Evolutionary conservation across 2,797 vertebrate genomes (phyloP), one percentile per base, ranked within the genome.

Genomic region (Meriones psammophilus): DNA sequence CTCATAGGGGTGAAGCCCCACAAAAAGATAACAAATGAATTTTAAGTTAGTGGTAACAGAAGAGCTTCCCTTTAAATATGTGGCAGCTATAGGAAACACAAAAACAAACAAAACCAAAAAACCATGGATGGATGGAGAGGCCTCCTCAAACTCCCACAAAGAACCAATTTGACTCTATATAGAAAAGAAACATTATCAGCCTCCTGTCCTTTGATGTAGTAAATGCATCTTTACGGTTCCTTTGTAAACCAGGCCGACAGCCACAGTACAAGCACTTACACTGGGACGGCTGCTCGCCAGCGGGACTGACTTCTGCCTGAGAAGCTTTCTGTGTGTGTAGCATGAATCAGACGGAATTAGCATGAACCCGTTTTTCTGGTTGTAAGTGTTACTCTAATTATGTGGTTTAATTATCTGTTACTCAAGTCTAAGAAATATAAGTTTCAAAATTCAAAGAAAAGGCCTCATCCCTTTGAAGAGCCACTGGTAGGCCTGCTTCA

Each of bases 321-420:
- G 69, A 84, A 78, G 56, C 22, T 56, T n/a, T 26, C 58, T 85
- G 39, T 26, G 8, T 50, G 30, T 6, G 73, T 46, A 50, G 58
- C 60, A 8, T 81, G 76, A 96, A 26, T 96, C 89, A 92, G 56
- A 81, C n/a, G 24, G 30, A 76, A 77, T 89, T 90, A 71, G 56
- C 87, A 64, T 36, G 42, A 94, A 95, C 96, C 94, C 24, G 96
- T 85, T 96, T 83, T 96, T 94, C 96, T 86, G 87, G 96, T 89
- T 89, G 46, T 42, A 56, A 81, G 50, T 76, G 50, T 89, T 80
- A 74, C 89, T 87, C 69, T 74, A 91, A 93, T 96, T 84, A 93
- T 50, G 62, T 89, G 79, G 79, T 56, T 92, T 89, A 94, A 96
- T 96, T 94, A 95, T 95, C 60, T 89, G 81, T 92, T 95, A 92